A percentile compares a stretch with the other conserved stretches of the same genome.
phyloP scores from a whole-genome alignment of 2,113 vertebrate species.

The Bambusicola thoracicus region DNA sequence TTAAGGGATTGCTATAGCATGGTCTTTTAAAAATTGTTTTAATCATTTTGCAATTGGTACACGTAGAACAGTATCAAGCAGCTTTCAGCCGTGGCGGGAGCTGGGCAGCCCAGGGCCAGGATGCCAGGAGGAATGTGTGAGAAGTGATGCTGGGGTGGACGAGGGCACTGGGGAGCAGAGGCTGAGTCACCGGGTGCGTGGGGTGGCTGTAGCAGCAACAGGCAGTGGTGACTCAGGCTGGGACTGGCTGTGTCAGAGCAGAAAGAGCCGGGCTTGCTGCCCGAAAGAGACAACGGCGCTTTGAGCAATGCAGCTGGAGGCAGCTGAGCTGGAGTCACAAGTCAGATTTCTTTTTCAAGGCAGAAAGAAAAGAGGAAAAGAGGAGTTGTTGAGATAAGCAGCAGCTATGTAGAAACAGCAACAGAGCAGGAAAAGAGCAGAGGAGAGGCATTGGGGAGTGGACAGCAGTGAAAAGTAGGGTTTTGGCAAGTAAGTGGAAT shows the following conservation, averaged over 20 bases:
- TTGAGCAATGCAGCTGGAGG: neutral
- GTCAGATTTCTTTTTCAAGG: neutral
- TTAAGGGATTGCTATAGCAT: neutral
- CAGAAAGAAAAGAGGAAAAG: neutral
- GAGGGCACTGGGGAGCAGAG: accelerated
- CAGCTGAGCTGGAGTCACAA: neutral
- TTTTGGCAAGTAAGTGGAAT: neutral
- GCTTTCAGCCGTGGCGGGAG: neutral
- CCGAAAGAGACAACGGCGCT: constrained; percentile 8
- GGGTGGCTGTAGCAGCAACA: constrained; percentile 16
- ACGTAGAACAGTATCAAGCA: neutral
- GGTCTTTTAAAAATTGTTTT: neutral
- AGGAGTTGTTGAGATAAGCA: neutral
- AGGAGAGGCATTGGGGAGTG: neutral
- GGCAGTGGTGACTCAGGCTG: constrained; percentile 44
- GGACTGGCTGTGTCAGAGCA: constrained; percentile 15
- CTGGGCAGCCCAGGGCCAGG: no score
- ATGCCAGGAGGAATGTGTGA: neutral
- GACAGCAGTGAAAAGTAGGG: neutral
- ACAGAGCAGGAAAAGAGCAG: neutral
- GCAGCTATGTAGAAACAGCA: neutral
- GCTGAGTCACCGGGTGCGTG: neutral
- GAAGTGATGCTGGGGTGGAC: accelerated
- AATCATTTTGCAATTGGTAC: neutral
- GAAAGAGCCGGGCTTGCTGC: neutral